Percentiles rank a stretch among this genome's conserved stretches.
These are phyloP conservation scores for Sebastes umbrosus DNA, from an alignment of 2,797 vertebrate species.

Conservation along the genomic window DNA sequence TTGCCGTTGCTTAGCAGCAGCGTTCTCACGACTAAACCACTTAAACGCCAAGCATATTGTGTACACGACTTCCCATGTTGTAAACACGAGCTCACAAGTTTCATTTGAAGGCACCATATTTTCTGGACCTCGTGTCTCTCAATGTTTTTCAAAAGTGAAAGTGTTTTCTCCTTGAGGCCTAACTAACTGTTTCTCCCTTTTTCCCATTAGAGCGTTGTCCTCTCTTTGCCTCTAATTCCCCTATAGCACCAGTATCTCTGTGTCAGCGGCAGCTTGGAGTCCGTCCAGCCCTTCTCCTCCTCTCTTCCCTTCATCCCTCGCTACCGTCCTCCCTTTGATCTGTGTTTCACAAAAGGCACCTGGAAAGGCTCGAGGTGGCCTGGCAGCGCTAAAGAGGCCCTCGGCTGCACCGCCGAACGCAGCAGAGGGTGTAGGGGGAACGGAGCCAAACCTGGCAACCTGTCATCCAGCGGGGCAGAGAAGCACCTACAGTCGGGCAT, in stretches of 20 bases:
- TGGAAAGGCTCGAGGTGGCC: slow-evolving; percentile 68
- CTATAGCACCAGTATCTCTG: slow-evolving; percentile 6
- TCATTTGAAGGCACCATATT: not conserved
- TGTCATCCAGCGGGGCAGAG: slow-evolving; percentile 35
- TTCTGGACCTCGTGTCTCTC: slow-evolving; percentile 15
- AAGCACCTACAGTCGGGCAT: not conserved
- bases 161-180: not conserved
- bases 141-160: slow-evolving; percentile 9
- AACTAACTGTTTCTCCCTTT: not conserved
- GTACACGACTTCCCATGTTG: no score
- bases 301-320: slow-evolving; percentile 26
- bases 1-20: no score
- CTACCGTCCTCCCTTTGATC: slow-evolving; percentile 67
- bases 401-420: slow-evolving; percentile 40
- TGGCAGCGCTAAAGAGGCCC: slow-evolving; percentile 66
- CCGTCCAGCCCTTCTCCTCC: slow-evolving; percentile 29
- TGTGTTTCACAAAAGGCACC: slow-evolving; percentile 73
- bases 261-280: slow-evolving; percentile 45
- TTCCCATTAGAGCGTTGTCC: not conserved
- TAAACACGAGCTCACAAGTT: no score
- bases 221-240: slow-evolving; percentile 11
- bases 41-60: no score
- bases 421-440: slow-evolving; percentile 39
- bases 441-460: slow-evolving; percentile 55
- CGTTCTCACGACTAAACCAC: no score